Base-by-base conservation (phyloP, 2,888 invertebrate genomes). In the Danaus chrysippus region DNA sequence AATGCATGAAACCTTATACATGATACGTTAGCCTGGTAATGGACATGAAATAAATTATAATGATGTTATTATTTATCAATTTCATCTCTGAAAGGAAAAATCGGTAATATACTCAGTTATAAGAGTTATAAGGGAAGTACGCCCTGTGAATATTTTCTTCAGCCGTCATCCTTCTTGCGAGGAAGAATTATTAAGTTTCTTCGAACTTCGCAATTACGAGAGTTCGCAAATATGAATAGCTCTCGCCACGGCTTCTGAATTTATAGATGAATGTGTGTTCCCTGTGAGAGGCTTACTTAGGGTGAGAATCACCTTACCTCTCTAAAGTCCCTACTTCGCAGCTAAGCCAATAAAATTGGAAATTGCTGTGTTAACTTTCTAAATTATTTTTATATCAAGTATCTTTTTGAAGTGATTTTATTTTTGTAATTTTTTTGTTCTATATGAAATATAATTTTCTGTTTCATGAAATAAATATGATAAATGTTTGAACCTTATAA, bases 111-210 rank as follows among this genome's bases (percentile, higher is more conserved):
- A 82, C 79, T 83, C 64, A 67, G 79, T 80, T 82, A 76, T 77
- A 79, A 84, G 82, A 82, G 79, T 74, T 81, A 79, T 82, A 79
- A 74, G 70, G 71, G 71, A 73, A 78, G 79, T 84, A 89, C 88
- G 88, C 87, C 81, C 83, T 76, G 84, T 87, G 90, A 90, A 91
- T 89, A 91, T 89, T 90, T 86, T 83, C 78, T 78, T 82, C 84
- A 87, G 79, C 87, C 86, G 84, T 86, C 90, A 90, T 87, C 85
- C 86, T 75, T 87, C 87, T 90, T 89, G 84, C 81, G 82, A 90
- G 89, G 90, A 91, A 90, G 91, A 90, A 91, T 91, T 91, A 91
- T 90, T 90, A 91, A 91, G 87, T 91, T 91, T 84, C 80, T 74
- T 80, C 85, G 82, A 90, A 91, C 90, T 91, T 89, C 82, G 88